Conservation (phyloP, 2,113 vertebrate genomes). For the Tenrec ecaudatus region DNA sequence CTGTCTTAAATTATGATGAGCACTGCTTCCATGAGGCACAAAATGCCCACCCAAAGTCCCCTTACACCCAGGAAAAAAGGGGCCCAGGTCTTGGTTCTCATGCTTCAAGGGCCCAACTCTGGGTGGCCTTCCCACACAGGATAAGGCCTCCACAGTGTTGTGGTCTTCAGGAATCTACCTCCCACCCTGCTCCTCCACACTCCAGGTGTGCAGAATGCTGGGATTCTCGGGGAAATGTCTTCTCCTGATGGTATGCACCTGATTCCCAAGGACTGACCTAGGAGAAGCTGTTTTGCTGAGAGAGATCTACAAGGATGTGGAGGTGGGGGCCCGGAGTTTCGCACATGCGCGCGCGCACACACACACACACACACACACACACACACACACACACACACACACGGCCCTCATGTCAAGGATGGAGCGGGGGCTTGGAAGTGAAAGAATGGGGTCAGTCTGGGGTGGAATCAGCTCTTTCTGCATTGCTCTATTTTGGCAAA, state of each 20-base stretch:
- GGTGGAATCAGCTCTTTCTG: neutral
- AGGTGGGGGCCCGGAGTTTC: neutral
- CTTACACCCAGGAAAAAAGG: neutral
- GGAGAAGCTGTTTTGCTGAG: neutral
- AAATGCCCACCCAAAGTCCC: neutral
- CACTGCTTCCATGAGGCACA: neutral
- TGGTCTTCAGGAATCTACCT: neutral
- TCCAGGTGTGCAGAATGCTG: neutral
- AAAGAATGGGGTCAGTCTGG: neutral
- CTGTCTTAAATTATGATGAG: neutral
- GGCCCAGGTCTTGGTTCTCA: neutral
- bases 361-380: fast-evolving
- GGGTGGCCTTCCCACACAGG: neutral
- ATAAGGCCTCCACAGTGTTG: no score
- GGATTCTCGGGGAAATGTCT: neutral
- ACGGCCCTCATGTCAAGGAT: neutral
- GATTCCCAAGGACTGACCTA: neutral
- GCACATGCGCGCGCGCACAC: no score
- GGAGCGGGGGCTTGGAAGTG: neutral
- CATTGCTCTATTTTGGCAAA: neutral
- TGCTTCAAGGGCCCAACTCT: neutral
- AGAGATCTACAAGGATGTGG: neutral
- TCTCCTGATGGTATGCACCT: neutral
- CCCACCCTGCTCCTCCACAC: neutral
- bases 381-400: fast-evolving